Evolutionary conservation across 2,888 invertebrate genomes (phyloP), one percentile per base, ranked within the genome.

Genomic region (Sabatieria punctata): DNA sequence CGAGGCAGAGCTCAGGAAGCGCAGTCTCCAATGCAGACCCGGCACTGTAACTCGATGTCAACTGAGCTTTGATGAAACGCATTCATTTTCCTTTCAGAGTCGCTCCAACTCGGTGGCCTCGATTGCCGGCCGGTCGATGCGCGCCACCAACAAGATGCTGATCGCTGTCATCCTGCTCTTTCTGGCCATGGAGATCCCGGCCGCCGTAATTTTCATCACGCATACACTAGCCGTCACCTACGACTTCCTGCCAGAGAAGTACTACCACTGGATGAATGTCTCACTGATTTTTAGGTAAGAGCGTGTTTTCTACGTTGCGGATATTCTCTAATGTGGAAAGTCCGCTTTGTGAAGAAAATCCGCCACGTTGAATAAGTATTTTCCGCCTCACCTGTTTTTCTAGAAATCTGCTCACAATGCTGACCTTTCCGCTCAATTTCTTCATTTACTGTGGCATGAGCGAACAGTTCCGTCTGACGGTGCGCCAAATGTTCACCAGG

Each of bases 391-490:
- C 81, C 51, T 78, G 82, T 49, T 66, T 82, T 51, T 77, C 85
- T 61, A 84, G 83, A 6, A 89, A 88, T 70, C 84, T 89, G 70
- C 81, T 84, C 65, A 82, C 89, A 51, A 79, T 86, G 48, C 75
- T 85, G 38, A 84, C 84, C 40, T 86, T 86, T 67, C 86, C 86
- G 13, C 52, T 71, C 47, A 88, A 89, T 68, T 88, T 89, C 61
- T 85, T 85, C 50, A 86, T 89, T 54, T 89, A 89, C 63, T 89
- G 88, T 65, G 85, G 85, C 8, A 91, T 89, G 89, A 85, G 85
- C 27, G 73, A 85, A 30, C 86, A 88, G 64, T 89, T 89, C 67
- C 74, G 88, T 43, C 85, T 86, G 64, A 88, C 88, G 0, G 88
- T 88, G 65, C 84, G 83, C 59, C 82, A 71, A 42, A 60, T 74